phyloP scores from a whole-genome alignment of 1,140 invertebrate genomes.

The Zaprionus inermis region DNA sequence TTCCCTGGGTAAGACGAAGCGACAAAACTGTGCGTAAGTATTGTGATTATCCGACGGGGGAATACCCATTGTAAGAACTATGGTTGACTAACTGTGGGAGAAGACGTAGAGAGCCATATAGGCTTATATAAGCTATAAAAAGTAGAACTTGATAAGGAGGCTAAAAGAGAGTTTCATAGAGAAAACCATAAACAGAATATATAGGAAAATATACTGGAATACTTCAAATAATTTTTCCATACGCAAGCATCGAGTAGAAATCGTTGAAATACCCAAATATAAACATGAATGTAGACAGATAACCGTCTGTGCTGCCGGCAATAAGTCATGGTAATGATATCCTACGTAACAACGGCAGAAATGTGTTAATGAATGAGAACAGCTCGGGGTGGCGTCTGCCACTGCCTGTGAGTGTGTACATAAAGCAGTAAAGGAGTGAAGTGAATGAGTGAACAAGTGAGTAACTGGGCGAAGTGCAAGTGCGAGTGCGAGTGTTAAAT shows the following conservation, averaged over 20 bases:
- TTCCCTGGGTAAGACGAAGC: slow-evolving; percentile 17
- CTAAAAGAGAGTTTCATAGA: no score
- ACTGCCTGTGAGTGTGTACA: slow-evolving; percentile 47
- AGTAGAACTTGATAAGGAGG: no score
- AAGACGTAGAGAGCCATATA: neutral
- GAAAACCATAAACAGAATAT: no score
- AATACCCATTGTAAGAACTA: neutral
- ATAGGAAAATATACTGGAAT: neutral
- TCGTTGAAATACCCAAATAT: no score
- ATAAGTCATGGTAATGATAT: slow-evolving; percentile 17
- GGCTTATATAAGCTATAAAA: neutral
- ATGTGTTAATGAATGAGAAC: slow-evolving; percentile 71
- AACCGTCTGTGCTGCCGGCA: slow-evolving; percentile 9
- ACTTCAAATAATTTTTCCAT: neutral
- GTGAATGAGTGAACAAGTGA: slow-evolving; percentile 21
- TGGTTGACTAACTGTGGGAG: neutral
- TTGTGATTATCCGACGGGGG: neutral
- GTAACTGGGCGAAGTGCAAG: slow-evolving; percentile 30
- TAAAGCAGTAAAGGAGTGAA: slow-evolving; percentile 38
- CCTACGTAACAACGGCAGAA: slow-evolving; percentile 21
- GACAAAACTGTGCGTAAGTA: neutral
- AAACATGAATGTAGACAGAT: no score
- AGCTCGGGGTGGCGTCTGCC: slow-evolving; percentile 22
- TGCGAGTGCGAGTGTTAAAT: slow-evolving; percentile 66
- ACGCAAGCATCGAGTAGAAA: neutral